A percentile compares a stretch with the other conserved stretches of the same genome.
phyloP scores from a whole-genome alignment of 2,797 vertebrate genomes.

The Enteromius radiatus region DNA sequence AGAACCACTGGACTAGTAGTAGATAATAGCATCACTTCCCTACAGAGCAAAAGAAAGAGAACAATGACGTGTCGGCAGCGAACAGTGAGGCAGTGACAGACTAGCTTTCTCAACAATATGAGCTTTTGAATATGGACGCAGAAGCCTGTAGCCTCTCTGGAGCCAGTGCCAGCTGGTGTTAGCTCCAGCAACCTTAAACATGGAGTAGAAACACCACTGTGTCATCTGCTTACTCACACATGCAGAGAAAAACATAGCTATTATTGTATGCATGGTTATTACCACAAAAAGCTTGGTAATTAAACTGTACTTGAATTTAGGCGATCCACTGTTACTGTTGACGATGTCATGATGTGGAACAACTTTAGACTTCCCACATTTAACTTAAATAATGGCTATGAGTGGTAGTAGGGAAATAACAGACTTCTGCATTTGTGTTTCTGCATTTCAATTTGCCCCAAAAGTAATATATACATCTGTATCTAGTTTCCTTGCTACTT shows the following conservation, averaged over 20 bases:
- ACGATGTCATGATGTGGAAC: background rate
- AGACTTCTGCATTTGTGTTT: background rate
- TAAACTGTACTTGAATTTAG: background rate
- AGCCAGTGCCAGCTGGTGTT: slow-evolving; percentile 76
- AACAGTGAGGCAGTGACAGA: slow-evolving; percentile 81
- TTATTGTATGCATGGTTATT: background rate
- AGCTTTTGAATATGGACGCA: slow-evolving; percentile 85
- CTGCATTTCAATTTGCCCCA: background rate
- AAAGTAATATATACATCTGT: background rate
- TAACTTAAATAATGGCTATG: background rate
- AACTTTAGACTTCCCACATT: background rate
- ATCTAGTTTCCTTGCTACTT: background rate
- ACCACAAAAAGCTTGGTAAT: background rate
- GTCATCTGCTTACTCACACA: slow-evolving; percentile 11
- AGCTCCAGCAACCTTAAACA: slow-evolving; percentile 71
- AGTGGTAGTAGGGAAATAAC: background rate
- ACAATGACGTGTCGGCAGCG: slow-evolving; percentile 91
- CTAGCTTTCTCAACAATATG: slow-evolving; percentile 84
- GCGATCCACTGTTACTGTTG: background rate
- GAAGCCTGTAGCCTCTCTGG: slow-evolving; percentile 75
- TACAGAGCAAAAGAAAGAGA: slow-evolving; percentile 67
- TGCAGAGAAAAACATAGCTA: background rate
- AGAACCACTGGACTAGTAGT: background rate
- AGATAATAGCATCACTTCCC: background rate
- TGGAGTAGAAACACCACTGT: slow-evolving; percentile 2